Evolutionary conservation across 2,113 vertebrate species (phyloP).

Genomic region (Dasyornis broadbenti): DNA sequence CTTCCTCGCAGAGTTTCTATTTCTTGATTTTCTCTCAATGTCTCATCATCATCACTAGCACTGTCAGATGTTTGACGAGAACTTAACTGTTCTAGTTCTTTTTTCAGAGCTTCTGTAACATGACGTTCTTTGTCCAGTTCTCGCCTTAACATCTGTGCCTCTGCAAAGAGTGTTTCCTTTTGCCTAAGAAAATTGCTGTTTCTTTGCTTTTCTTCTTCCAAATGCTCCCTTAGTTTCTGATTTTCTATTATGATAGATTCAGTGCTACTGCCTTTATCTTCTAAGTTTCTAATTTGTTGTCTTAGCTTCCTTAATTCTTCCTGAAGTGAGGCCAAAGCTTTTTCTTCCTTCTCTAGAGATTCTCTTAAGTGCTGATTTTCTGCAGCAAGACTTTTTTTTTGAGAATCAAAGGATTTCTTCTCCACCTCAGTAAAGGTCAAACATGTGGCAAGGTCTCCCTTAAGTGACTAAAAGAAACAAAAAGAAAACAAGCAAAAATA

Average conservation of each 20-base stretch:
- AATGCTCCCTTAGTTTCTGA: conserved; percentile 80
- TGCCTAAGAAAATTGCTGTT: conserved; percentile 75
- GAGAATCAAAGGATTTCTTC: conserved; percentile 71
- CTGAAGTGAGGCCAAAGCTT: conserved; percentile 77
- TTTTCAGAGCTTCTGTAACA: conserved; percentile 73
- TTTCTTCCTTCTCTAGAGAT: conserved; percentile 83
- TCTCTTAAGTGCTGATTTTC: conserved; percentile 84
- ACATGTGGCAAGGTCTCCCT: conserved; percentile 72
- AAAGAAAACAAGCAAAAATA: background rate
- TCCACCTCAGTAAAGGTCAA: conserved; percentile 74
- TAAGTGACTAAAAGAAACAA: conserved; percentile 70
- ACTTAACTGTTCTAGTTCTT: conserved; percentile 76
- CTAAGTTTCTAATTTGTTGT: conserved; percentile 79
- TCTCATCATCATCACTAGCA: background rate
- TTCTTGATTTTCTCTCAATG: conserved; percentile 59
- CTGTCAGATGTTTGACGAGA: background rate
- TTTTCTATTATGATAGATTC: conserved; percentile 82
- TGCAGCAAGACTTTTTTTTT: conserved; percentile 72
- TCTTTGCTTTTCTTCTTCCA: conserved; percentile 83
- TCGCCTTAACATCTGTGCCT: conserved; percentile 79
- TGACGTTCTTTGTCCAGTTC: conserved; percentile 83
- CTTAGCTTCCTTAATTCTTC: conserved; percentile 83
- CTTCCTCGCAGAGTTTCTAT: conserved; percentile 73
- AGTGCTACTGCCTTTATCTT: conserved; percentile 72
- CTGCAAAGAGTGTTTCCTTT: conserved; percentile 77